Evolutionary conservation across 2,113 vertebrate species (phyloP), one percentile per base, ranked within the genome.

Genomic region (Eurystomus gularis): DNA sequence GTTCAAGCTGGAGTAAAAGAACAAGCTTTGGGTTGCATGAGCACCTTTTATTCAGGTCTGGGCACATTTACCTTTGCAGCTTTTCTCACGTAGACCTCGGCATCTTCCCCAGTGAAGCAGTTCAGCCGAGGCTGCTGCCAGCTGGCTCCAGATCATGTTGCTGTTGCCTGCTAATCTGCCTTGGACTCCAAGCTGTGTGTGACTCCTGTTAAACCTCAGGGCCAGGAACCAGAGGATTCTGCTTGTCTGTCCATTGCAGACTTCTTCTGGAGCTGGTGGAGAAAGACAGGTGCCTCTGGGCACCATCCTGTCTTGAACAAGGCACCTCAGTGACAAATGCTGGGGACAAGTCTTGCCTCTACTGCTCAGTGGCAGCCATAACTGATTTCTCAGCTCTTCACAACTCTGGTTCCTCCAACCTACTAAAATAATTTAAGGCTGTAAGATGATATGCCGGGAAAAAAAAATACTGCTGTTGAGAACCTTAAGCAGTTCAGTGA

Each of bases 141-240:
- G 76, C 83, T 96, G 96, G 92, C 92, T 88, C 51, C 80, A 29
- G 80, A 42, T 60, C 37, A 39, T 25, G 31, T 48, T 84, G 82
- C 69, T 94, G 64, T 40, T 92, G 51, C 65, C 82, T 86, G 90
- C 35, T 88, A 44, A 86, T 75, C 64, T 88, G 66, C 83, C 35
- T 86, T 80, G 76, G 61, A 58, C 77, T 86, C 17, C 0, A 9
- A 33, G 69, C 71, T 83, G 19, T 48, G 71, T 54, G 29, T 77
- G 88, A 29, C 68, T 83, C 69, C 65, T 81, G 42, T 60, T 73
- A 95, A 60, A 79, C 48, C 20, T 18, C 2, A 0, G 33, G 79
- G 76, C 86, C 55, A 86, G 76, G 82, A 93, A 48, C 68, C 52
- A 78, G 65, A 64, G 33, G 23, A 25, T 48, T 86, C 94, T 87